Conservation (phyloP, 2,113 vertebrate genomes). For the Martes martes region DNA sequence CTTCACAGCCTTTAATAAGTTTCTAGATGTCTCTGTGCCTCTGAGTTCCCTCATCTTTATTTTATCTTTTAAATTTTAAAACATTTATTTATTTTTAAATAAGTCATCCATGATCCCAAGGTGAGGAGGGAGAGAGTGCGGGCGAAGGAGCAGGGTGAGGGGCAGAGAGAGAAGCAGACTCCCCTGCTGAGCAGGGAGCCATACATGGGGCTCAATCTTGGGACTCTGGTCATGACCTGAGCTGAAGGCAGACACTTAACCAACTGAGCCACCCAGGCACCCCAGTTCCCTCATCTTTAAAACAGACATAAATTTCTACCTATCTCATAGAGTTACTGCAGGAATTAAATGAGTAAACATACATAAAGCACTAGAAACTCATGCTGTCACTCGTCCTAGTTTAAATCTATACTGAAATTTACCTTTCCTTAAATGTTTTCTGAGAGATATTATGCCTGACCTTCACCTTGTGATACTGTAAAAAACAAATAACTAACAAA, state of each 20-base stretch:
- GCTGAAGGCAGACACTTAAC: too few relatives aligned
- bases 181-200: too few relatives aligned
- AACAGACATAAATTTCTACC: not conserved
- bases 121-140: too few relatives aligned
- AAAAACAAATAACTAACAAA: not conserved
- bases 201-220: too few relatives aligned
- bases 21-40: not conserved
- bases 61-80: not conserved
- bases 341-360: not conserved
- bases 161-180: too few relatives aligned
- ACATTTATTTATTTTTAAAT: too few relatives aligned
- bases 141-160: too few relatives aligned
- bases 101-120: too few relatives aligned
- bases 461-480: not conserved
- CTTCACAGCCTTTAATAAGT: not conserved
- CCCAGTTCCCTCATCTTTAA: not conserved
- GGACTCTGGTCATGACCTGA: too few relatives aligned
- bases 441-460: not conserved
- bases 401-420: not conserved
- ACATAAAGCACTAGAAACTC: not conserved
- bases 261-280: too few relatives aligned
- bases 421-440: not conserved
- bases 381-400: not conserved
- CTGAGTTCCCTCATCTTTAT: not conserved
- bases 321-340: not conserved